Evolutionary conservation across 2,888 invertebrate species (phyloP), one percentile per base, ranked within the genome.

Genomic region (Choreutis nemorana): DNA sequence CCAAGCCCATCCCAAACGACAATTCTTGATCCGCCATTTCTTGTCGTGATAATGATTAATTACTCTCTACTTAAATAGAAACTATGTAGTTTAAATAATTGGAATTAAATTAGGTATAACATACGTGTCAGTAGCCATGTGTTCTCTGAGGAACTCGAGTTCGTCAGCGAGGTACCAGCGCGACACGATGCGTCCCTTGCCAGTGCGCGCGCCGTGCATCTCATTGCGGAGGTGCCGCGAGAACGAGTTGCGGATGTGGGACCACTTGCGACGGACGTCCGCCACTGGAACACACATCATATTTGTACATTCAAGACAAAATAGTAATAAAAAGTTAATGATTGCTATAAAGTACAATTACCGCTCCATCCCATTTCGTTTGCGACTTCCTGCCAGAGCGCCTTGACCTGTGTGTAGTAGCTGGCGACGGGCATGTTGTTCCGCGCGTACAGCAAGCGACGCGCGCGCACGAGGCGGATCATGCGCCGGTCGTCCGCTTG

Each of bases 241-340:
- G 58, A 75, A 77, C 41, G 77, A 77, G 64, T 77, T 77, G 50
- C 77, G 66, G 39, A 77, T 56, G 59, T 77, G 77, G 1, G 75
- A 75, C 77, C 77, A 77, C 50, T 77, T 77, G 45, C 77, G 59
- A 1, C 77, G 58, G 30, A 73, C 77, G 36, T 75, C 75, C 25
- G 66, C 62, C 42, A 77, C 77, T 77, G 51, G 9, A 29, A 31
- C 14, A 40, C 20, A 36, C 26, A 28, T 13, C 12, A 8, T 6
- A n/a, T 18, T 23, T n/a, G 14, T 7, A 23, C 25, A 21, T 6
- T 14, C 28, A 5, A 24, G n/a, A n/a, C n/a, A n/a, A n/a, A n/a
- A n/a, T n/a, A n/a, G n/a, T n/a, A n/a, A n/a, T n/a, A n/a, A n/a
- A n/a, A n/a, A n/a, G n/a, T n/a, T n/a, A n/a, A n/a, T n/a, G n/a